Evolutionary conservation across 2,797 vertebrate species (phyloP).

Genomic region (Thaleichthys pacificus): DNA sequence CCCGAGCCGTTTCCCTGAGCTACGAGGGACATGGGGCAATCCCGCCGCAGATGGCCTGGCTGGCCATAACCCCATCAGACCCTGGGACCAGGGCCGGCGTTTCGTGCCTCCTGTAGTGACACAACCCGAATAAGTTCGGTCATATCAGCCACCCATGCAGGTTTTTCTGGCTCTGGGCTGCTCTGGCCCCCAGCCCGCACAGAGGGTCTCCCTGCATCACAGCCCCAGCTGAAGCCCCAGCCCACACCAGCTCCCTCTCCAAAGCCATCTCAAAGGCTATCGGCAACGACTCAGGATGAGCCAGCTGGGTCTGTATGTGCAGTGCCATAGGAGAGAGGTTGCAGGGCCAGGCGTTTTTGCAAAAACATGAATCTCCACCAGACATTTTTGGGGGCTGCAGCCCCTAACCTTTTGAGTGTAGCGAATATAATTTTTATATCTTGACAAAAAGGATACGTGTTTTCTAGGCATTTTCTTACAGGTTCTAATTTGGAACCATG

Average conservation of each 20-base stretch:
- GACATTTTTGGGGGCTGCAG: no score
- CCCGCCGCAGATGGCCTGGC: neutral
- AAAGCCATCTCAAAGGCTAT: conserved; percentile 12
- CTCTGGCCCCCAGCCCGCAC: neutral
- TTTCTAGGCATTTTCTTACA: no score
- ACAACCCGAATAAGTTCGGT: neutral
- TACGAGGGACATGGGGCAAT: neutral
- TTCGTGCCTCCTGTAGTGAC: neutral
- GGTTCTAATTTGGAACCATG: no score
- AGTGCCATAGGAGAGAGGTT: neutral
- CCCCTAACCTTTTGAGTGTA: no score
- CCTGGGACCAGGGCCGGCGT: neutral
- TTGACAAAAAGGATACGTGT: no score
- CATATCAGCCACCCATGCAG: neutral
- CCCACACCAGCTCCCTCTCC: conserved; percentile 10
- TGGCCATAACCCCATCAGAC: neutral
- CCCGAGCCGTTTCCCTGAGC: neutral
- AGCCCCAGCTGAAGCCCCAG: neutral
- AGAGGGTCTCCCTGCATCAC: neutral
- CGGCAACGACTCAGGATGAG: neutral
- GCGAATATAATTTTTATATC: no score
- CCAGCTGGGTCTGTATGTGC: neutral
- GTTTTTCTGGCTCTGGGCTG: neutral
- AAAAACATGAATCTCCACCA: no score
- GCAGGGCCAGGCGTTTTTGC: no score